Evolutionary conservation across 2,888 invertebrate species (phyloP).

Genomic region (Formica aserva): DNA sequence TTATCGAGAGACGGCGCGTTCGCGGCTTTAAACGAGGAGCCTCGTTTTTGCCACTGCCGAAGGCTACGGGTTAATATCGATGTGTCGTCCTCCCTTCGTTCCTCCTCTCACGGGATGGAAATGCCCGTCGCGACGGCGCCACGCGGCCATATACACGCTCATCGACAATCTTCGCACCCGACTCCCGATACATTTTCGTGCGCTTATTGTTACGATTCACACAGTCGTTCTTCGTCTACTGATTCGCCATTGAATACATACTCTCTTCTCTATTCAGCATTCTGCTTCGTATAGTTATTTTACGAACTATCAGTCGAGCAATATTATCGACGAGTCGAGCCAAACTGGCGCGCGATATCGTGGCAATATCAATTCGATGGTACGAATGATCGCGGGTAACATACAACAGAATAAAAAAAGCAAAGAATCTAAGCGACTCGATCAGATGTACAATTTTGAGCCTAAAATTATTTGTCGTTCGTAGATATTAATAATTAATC

Average conservation of each 20-base stretch:
- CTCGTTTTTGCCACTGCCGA: conserved; percentile 33
- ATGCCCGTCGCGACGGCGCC: conserved; percentile 71
- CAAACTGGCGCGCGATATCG: background rate
- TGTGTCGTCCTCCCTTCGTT: conserved; percentile 23
- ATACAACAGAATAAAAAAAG: background rate
- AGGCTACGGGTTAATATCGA: conserved; percentile 45
- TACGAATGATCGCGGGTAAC: background rate
- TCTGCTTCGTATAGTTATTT: background rate
- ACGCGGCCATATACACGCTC: conserved; percentile 24
- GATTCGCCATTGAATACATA: conserved; percentile 14
- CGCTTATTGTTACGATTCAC: conserved; percentile 47
- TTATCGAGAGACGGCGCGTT: conserved; percentile 15
- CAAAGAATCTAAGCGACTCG: background rate
- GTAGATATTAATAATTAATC: background rate
- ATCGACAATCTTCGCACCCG: conserved; percentile 41
- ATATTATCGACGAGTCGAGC: background rate
- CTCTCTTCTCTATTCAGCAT: background rate
- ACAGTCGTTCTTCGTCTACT: background rate
- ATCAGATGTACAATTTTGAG: background rate
- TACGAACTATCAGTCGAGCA: background rate
- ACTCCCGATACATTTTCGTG: conserved; percentile 41
- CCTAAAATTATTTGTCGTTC: background rate
- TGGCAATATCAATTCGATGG: background rate
- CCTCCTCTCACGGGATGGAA: conserved; percentile 61
- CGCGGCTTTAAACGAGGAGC: conserved; percentile 33